Evolutionary conservation across 2,113 vertebrate species (phyloP).

Genomic region (Dasyprocta punctata): DNA sequence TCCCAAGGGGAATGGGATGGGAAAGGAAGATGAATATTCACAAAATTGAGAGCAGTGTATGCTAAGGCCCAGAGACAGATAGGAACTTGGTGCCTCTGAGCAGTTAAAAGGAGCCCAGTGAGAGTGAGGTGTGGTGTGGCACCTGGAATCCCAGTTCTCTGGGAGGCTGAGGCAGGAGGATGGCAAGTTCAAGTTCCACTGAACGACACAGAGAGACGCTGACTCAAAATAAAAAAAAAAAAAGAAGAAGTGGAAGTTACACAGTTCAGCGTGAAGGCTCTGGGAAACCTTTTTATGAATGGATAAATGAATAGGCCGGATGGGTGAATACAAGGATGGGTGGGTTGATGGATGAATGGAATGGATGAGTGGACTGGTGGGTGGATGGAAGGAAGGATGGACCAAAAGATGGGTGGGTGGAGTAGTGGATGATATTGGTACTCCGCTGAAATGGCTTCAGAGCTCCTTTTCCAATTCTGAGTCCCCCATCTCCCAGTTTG

Average conservation of each 20-base stretch:
- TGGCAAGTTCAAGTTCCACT: not conserved
- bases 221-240: not conserved
- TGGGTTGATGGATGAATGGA: not conserved
- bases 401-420: not conserved
- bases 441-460: not conserved
- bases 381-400: not conserved
- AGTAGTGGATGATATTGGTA: not conserved
- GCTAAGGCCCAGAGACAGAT: not conserved
- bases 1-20: not conserved
- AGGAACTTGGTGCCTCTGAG: not conserved
- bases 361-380: not conserved
- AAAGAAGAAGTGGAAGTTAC: not conserved
- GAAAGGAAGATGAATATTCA: not conserved
- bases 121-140: not conserved
- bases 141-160: not conserved
- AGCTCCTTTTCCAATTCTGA: not conserved
- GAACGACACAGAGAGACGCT: not conserved
- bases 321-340: not conserved
- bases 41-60: not conserved
- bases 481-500: not conserved
- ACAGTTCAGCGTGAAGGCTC: not conserved
- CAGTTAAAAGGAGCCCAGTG: not conserved
- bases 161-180: not conserved
- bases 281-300: not conserved
- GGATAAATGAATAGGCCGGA: not conserved